A percentile compares a stretch with the other conserved stretches of the same genome.
phyloP scores from a whole-genome alignment of 2,797 vertebrate species.

The Phoxinus dragarum region DNA sequence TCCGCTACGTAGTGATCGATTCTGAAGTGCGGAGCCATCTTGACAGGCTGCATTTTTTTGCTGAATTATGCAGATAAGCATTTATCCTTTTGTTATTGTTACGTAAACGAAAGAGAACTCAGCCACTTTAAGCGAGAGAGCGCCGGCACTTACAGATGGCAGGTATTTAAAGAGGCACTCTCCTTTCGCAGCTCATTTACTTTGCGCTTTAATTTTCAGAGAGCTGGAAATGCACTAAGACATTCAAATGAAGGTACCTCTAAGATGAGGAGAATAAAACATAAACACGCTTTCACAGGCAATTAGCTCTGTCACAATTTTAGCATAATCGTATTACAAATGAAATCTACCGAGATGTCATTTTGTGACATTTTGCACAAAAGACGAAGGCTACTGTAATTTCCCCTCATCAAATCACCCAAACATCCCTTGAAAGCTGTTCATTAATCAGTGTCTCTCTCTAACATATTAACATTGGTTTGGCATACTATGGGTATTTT shows the following conservation, averaged over 20 bases:
- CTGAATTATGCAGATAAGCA: slow-evolving; percentile 14
- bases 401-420: slow-evolving; percentile 8
- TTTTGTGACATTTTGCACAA: slow-evolving; percentile 41
- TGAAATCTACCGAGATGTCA: slow-evolving; percentile 17
- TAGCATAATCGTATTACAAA: background rate
- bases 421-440: slow-evolving; percentile 8
- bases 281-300: slow-evolving; percentile 44
- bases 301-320: slow-evolving; percentile 36
- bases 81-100: slow-evolving; percentile 30
- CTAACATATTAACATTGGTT: background rate
- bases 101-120: slow-evolving; percentile 15
- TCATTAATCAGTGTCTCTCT: slow-evolving; percentile 20
- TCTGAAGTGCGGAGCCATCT: slow-evolving; percentile 7
- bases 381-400: slow-evolving; percentile 32
- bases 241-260: slow-evolving; percentile 36
- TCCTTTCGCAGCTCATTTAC: slow-evolving; percentile 38
- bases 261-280: slow-evolving; percentile 34
- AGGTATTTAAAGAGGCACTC: slow-evolving; percentile 47
- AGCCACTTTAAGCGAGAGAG: slow-evolving; percentile 19
- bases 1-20: background rate
- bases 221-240: slow-evolving; percentile 21
- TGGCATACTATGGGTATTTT: background rate
- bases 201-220: slow-evolving; percentile 37
- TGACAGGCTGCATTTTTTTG: slow-evolving; percentile 33
- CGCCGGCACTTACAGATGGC: slow-evolving; percentile 27